Evolutionary conservation across 2,797 vertebrate species (phyloP), one percentile per base, ranked within the genome.

Genomic region (Pseudotriccus pelzelni): DNA sequence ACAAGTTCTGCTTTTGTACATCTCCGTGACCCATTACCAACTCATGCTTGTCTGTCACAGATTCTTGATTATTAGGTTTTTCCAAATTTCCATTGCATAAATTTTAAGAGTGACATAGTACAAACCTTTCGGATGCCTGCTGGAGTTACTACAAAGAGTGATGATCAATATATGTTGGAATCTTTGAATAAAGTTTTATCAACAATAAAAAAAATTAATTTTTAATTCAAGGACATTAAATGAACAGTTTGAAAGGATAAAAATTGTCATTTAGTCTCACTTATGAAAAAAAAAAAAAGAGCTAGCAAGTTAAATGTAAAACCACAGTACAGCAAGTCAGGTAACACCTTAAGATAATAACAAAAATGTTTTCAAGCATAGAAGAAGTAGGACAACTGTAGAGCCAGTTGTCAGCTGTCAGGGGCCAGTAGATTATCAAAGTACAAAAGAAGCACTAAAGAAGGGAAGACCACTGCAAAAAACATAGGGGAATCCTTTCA

Each of bases 401-500:
- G 56, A 80, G 49, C 81, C 53, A 53, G 53, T 37, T 39, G 39
- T 39, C 37, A 37, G 37, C 11, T 37, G 37, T 37, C 39, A 39
- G 46, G 19, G 50, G n/a, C 14, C 22, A 58, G 50, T 18, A 78
- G 32, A 64, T 68, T 78, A 72, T 43, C n/a, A 44, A 60, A 77
- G n/a, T 32, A 89, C 43, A 93, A 68, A 90, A 75, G 25, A 9
- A 10, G 2, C 12, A 23, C 24, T 64, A 34, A 80, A 90, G 67
- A 70, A 86, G 62, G 22, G 22, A 47, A 91, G 25, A 68, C 21
- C 14, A 52, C 58, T 78, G 25, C 27, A 64, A 41, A 88, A 93
- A 83, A 56, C 36, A 32, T 44, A 63, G 74, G 58, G 21, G 22
- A 93, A 84, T 66, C 37, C 36, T 94, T 94, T 93, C 37, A 94